phyloP scores from a whole-genome alignment of 2,888 invertebrate species.

The Oscheius myriophilus region DNA sequence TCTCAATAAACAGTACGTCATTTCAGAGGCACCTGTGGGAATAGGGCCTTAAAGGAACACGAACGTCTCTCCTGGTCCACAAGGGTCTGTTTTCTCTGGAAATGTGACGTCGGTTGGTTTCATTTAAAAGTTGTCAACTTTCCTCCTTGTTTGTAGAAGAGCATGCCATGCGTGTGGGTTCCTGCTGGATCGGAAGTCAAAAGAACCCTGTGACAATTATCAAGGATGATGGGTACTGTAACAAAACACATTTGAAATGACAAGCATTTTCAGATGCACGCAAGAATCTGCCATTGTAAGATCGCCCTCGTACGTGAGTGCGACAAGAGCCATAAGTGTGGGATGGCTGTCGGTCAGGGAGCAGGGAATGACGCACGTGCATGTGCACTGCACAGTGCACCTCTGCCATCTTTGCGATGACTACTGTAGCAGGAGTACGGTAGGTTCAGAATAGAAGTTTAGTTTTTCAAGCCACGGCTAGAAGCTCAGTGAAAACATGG shows the following conservation, averaged over 20 bases:
- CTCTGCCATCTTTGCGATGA: conserved; percentile 49
- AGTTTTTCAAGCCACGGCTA: too few species aligned
- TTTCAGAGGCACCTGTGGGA: conserved; percentile 21
- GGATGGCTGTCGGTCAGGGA: conserved; percentile 51
- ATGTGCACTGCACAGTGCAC: conserved; percentile 44
- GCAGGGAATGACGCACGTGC: conserved; percentile 43
- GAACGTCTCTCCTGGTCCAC: conserved; percentile 46
- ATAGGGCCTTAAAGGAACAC: conserved; percentile 30
- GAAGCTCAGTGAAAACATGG: too few species aligned
- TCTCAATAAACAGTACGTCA: neutral
- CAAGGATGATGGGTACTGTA: conserved; percentile 35
- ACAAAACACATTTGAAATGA: neutral
- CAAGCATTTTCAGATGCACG: conserved; percentile 34
- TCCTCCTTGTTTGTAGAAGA: conserved; percentile 37
- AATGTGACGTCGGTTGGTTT: conserved; percentile 45
- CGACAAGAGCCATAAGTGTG: conserved; percentile 40
- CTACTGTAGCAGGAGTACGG: conserved; percentile 43
- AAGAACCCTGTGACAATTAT: conserved; percentile 49
- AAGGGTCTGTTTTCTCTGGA: conserved; percentile 49
- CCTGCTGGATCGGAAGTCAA: conserved; percentile 48
- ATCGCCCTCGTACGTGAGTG: conserved; percentile 43
- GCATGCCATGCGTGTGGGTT: conserved; percentile 49
- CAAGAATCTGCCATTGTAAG: conserved; percentile 45
- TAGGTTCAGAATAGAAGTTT: conserved; percentile 22
- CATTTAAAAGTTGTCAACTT: too few species aligned